Base-by-base conservation (phyloP, 2,888 invertebrate genomes). In the Agapostemon virescens region DNA sequence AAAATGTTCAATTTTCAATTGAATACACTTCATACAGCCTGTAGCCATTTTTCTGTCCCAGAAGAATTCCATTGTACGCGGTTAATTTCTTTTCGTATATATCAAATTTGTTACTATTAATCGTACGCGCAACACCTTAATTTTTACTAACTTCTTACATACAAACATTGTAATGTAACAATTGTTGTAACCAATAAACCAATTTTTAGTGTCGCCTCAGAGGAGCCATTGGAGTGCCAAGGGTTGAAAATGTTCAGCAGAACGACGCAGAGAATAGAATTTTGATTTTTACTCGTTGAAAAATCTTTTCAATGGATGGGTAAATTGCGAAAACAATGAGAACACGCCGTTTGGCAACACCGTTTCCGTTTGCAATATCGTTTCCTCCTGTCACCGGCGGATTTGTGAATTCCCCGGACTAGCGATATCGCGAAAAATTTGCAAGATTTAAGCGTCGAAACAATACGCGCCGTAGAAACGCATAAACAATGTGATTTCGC, bases 401-500 rank as follows among this genome's bases (percentile, higher is more conserved):
- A 61, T 33, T 76, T 69, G 33, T 20, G 36, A 66, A 20, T 69
- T 38, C 36, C 36, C 2, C 3, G 13, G 23, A 49, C 49, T 49
- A 40, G 40, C n/a, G n/a, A 17, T 23, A n/a, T 70, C 1, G 23
- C 38, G 45, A 74, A 23, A 45, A 61, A 33, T 15, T 17, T 13
- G 63, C 36, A 38, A 52, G 33, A 42, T 71, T 67, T 45, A 58
- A 45, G 52, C 64, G 26, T 45, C 33, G 67, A 49, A 61, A 67
- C 79, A 79, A 79, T 61, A 79, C 67, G 0, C 42, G 20, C 42
- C 26, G 36, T 52, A 66, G 40, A 33, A 36, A 17, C 79, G 69
- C 72, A 45, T 61, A 68, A 79, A 79, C 79, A 79, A 79, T 63
- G 30, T 52, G 79, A 72, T 72, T 68, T 79, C 79, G 52, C 71